Conservation (phyloP, 2,888 invertebrate genomes). For the Xestobium rufovillosum region DNA sequence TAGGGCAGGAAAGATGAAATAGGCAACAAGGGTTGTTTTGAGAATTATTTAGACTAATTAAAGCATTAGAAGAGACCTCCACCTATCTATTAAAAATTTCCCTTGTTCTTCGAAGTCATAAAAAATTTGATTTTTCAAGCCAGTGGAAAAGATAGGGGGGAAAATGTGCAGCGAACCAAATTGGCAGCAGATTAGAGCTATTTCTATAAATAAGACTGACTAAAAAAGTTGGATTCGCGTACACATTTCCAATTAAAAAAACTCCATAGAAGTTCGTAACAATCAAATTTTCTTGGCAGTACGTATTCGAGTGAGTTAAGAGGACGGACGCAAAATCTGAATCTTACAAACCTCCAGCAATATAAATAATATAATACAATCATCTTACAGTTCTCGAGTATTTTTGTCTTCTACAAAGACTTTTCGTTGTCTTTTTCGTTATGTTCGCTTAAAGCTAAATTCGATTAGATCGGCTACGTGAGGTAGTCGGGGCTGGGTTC, state of each 20-base stretch:
- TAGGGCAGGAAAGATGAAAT: conserved; percentile 23
- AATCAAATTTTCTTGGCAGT: not conserved
- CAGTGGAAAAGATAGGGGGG: conserved; percentile 42
- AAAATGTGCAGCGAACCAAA: conserved; percentile 27
- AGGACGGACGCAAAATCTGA: not conserved
- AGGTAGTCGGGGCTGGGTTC: conserved; percentile 78
- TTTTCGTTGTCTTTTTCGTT: not conserved
- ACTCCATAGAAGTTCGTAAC: not conserved
- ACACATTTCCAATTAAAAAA: conserved; percentile 13
- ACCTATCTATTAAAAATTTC: conserved; percentile 31
- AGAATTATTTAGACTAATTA: conserved; percentile 23
- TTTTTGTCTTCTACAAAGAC: not conserved
- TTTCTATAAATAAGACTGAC: no score
- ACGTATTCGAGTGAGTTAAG: conserved; percentile 4
- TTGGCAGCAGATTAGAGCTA: conserved; percentile 22
- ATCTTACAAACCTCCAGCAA: not conserved
- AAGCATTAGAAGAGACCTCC: conserved; percentile 32
- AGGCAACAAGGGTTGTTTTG: conserved; percentile 18
- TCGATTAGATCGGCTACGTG: no score
- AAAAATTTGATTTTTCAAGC: conserved; percentile 32
- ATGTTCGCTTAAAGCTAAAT: no score
- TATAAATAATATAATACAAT: not conserved
- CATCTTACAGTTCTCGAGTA: conserved; percentile 1
- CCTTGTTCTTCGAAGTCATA: conserved; percentile 34
- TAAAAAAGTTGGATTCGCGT: no score